Evolutionary conservation across 2,888 invertebrate species (phyloP), one percentile per base, ranked within the genome.

Genomic region (Noctua fimbriata): DNA sequence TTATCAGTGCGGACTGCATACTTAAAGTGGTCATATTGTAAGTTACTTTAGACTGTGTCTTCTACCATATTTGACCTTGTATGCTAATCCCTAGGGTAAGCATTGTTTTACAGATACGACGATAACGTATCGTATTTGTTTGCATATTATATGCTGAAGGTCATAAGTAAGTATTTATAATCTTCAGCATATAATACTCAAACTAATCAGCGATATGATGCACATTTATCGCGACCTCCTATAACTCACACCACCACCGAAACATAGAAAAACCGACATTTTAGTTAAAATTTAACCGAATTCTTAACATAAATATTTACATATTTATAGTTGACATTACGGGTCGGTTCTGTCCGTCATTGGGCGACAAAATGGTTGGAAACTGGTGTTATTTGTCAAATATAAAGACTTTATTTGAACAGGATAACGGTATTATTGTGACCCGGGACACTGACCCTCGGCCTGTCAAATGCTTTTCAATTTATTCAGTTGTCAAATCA

Each of bases 291-390:
- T 93, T 92, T 92, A 92, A 93, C 92, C 91, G 90, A 93, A 93
- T 92, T 92, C 91, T 92, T 90, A 91, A 93, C 93, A 92, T 91
- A 93, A 94, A 95, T 93, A 94, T 95, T 94, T 93, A 94, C 95
- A 94, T 94, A 91, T 92, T 92, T 90, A 95, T 94, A 89, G 83
- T 91, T 21, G 65, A 93, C 92, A 92, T 89, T 83, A 76, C 65
- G 36, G 36, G 69, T 76, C 63, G 72, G 76, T 60, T 73, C 66
- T 81, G 60, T 73, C 32, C 69, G 69, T 41, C n/a, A 69, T 67
- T 66, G 47, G 49, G n/a, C 49, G 65, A 58, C 47, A 60, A 55
- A 78, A 74, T 76, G 36, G 36, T 52, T 76, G 66, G 77, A 79
- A 81, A 83, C 41, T 60, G 32, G n/a, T 73, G 78, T 72, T 79